Conservation (phyloP, 1,140 invertebrate species). For the Carcinoscorpius rotundicauda region DNA sequence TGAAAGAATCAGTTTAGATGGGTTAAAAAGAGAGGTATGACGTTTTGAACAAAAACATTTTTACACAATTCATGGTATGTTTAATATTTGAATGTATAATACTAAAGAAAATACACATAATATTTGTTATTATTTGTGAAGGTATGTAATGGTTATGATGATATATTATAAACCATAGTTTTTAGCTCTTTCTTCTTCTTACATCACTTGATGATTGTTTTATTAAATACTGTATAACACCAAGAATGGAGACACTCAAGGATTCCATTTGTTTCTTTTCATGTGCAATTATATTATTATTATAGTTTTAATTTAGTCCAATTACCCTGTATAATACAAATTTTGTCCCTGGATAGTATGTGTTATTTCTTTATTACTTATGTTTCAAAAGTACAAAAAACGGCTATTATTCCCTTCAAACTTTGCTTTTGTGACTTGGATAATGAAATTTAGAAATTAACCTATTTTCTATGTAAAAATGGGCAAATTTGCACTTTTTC, state of each 20-base stretch:
- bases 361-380: too few species aligned
- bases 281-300: background rate
- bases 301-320: constrained; percentile 16
- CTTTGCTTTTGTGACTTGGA: too few species aligned
- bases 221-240: too few species aligned
- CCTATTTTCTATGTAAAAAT: too few species aligned
- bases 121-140: background rate
- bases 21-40: constrained; percentile 49
- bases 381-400: too few species aligned
- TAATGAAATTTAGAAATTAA: too few species aligned
- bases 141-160: background rate
- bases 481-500: too few species aligned
- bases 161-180: background rate
- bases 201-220: constrained; percentile 4
- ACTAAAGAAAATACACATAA: background rate
- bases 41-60: background rate
- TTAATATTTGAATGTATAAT: background rate
- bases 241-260: background rate
- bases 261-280: background rate
- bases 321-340: too few species aligned
- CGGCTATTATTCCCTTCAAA: too few species aligned
- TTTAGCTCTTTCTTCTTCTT: constrained; percentile 7
- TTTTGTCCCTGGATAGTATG: too few species aligned
- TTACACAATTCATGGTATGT: background rate
- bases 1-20: constrained; percentile 72